A percentile compares a stretch with the other conserved stretches of the same genome.
Conservation (phyloP, 2,888 invertebrate species). For the Helicoverpa assulta region DNA sequence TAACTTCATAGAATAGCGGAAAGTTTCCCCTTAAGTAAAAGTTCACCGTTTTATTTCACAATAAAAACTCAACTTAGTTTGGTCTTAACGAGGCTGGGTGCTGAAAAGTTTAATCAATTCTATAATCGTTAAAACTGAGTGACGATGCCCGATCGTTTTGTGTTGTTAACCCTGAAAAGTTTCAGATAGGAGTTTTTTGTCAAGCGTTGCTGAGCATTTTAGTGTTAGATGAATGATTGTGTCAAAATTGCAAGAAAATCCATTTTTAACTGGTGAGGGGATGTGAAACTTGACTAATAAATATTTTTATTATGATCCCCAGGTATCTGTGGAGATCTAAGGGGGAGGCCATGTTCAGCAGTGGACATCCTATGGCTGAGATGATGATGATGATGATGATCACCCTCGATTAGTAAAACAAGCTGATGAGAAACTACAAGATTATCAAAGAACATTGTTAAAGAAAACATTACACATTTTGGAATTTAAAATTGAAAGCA, state of each 20-base stretch:
- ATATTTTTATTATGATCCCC: too few relatives aligned
- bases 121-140: slow-evolving; percentile 65
- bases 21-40: slow-evolving; percentile 62
- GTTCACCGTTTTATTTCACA: slow-evolving; percentile 68
- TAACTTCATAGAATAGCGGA: slow-evolving; percentile 62
- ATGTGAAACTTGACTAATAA: not conserved
- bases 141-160: slow-evolving; percentile 59
- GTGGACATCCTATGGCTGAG: too few relatives aligned
- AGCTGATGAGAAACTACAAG: too few relatives aligned
- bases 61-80: slow-evolving; percentile 70
- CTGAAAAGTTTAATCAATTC: slow-evolving; percentile 67
- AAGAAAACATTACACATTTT: too few relatives aligned
- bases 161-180: slow-evolving; percentile 51
- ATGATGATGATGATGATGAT: too few relatives aligned
- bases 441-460: too few relatives aligned
- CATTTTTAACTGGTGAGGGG: not conserved
- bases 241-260: not conserved
- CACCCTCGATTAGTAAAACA: too few relatives aligned
- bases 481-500: too few relatives aligned
- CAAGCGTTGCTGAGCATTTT: slow-evolving; percentile 22
- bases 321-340: too few relatives aligned
- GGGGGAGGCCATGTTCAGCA: too few relatives aligned
- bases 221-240: slow-evolving; percentile 9
- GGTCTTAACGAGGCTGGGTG: slow-evolving; percentile 64
- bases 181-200: slow-evolving; percentile 46